Evolutionary conservation across 2,888 invertebrate species (phyloP).

Genomic region (Caenorhabditis sinica): DNA sequence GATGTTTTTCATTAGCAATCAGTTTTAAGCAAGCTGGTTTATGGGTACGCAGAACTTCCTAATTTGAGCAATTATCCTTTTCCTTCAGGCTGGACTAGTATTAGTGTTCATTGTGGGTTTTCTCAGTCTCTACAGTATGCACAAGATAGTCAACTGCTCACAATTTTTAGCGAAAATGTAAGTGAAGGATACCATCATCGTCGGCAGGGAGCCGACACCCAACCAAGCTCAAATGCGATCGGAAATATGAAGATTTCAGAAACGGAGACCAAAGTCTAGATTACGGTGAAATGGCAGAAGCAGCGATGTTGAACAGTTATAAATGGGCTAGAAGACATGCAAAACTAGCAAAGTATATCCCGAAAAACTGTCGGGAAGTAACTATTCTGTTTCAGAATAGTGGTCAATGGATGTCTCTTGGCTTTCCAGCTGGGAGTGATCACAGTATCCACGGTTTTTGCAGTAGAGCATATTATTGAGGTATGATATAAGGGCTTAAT

Average conservation of each 20-base stretch:
- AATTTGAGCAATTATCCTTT: background rate
- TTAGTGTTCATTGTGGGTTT: slow-evolving; percentile 67
- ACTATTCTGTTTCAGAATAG: slow-evolving; percentile 48
- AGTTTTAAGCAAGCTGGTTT: slow-evolving; percentile 73
- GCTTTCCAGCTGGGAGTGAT: slow-evolving; percentile 71
- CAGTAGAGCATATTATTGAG: slow-evolving; percentile 69
- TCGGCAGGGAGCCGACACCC: too few relatives aligned
- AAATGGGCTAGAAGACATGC: slow-evolving; percentile 46
- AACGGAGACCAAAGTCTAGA: slow-evolving; percentile 80
- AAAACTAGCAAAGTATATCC: slow-evolving; percentile 60
- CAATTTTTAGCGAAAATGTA: slow-evolving; percentile 73
- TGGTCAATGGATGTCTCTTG: slow-evolving; percentile 63
- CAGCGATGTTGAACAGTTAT: slow-evolving; percentile 70
- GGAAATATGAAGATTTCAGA: slow-evolving; percentile 38
- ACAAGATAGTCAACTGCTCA: slow-evolving; percentile 71
- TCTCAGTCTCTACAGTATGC: slow-evolving; percentile 73
- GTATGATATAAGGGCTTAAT: too few relatives aligned
- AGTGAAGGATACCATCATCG: background rate
- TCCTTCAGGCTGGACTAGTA: slow-evolving; percentile 67
- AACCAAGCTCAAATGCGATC: too few relatives aligned
- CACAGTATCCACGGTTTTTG: slow-evolving; percentile 71
- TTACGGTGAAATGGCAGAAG: slow-evolving; percentile 83
- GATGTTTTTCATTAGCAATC: slow-evolving; percentile 72
- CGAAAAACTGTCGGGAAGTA: background rate
- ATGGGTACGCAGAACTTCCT: slow-evolving; percentile 58